Percentiles rank a stretch among this genome's conserved stretches.
These are phyloP conservation scores for Microplitis manilae DNA, from an alignment of 2,888 invertebrate genomes.

Conservation along the genomic window DNA sequence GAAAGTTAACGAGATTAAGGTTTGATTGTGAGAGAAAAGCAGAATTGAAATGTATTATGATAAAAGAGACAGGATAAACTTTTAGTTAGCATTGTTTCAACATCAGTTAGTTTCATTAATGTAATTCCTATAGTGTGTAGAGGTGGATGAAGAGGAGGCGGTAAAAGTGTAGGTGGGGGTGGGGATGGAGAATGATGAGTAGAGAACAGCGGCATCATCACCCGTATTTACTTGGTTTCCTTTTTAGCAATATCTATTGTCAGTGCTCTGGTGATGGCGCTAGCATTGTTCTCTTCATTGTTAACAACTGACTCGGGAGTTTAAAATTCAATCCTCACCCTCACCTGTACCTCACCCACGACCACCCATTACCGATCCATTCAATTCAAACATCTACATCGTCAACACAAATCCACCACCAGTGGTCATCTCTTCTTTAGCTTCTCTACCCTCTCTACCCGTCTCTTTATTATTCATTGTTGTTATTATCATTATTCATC, in stretches of 20 bases:
- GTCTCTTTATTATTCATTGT: neutral
- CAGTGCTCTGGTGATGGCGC: constrained; percentile 6
- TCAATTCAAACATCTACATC: neutral
- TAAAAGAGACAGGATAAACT: constrained; percentile 32
- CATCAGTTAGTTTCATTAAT: constrained; percentile 64
- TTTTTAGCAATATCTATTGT: constrained; percentile 18
- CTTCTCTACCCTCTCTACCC: neutral
- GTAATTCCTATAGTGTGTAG: constrained; percentile 56
- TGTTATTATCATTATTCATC: neutral
- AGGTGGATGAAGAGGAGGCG: neutral
- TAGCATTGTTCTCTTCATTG: constrained; percentile 13
- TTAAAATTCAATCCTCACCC: constrained; percentile 1
- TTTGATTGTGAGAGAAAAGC: constrained; percentile 8
- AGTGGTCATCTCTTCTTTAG: neutral
- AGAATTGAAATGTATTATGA: neutral
- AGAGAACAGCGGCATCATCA: neutral
- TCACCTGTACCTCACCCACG: neutral
- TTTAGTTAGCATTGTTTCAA: constrained; percentile 56
- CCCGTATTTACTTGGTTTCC: constrained; percentile 24
- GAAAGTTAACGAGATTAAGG: neutral
- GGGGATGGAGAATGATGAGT: neutral
- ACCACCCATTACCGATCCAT: neutral
- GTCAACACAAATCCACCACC: neutral
- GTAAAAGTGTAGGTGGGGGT: neutral
- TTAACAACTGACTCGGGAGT: constrained; percentile 15